A percentile compares a stretch with the other conserved stretches of the same genome.
These are phyloP conservation scores for Rotaria sp. DNA, from an alignment of 2,888 invertebrate genomes.

Conservation along the genomic window DNA sequence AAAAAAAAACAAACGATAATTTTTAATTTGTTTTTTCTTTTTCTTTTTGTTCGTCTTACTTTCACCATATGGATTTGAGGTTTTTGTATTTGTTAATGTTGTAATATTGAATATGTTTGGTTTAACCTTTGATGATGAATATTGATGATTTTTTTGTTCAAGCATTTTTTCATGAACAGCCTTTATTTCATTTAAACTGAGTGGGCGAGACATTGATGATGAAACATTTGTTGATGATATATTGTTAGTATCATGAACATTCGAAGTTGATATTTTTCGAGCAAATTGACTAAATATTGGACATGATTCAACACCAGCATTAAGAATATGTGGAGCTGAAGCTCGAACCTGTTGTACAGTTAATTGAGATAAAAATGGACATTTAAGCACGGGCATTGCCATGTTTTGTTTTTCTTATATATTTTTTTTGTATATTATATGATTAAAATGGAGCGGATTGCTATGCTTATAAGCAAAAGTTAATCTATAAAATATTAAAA, in stretches of 20 bases:
- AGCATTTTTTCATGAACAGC: background rate
- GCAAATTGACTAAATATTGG: background rate
- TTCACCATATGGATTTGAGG: background rate
- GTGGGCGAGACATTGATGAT: background rate
- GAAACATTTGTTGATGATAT: background rate
- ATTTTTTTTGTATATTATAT: too few relatives aligned
- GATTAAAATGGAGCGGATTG: too few relatives aligned
- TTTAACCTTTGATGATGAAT: background rate
- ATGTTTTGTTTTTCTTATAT: background rate
- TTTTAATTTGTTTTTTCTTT: too few relatives aligned
- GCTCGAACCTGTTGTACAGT: conserved; percentile 26
- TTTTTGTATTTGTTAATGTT: background rate
- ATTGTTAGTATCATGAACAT: background rate
- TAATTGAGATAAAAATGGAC: conserved; percentile 24
- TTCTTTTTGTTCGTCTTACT: background rate
- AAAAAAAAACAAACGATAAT: background rate
- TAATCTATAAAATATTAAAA: background rate
- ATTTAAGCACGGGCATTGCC: background rate
- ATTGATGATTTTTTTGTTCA: background rate
- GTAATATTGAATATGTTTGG: background rate
- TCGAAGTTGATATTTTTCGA: background rate
- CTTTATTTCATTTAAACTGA: background rate
- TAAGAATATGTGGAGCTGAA: background rate
- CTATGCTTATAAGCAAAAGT: background rate
- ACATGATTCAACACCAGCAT: background rate